A percentile compares a stretch with the other conserved stretches of the same genome.
Evolutionary conservation across 2,797 vertebrate species (phyloP).

Genomic region (Orientallactaga sibirica): DNA sequence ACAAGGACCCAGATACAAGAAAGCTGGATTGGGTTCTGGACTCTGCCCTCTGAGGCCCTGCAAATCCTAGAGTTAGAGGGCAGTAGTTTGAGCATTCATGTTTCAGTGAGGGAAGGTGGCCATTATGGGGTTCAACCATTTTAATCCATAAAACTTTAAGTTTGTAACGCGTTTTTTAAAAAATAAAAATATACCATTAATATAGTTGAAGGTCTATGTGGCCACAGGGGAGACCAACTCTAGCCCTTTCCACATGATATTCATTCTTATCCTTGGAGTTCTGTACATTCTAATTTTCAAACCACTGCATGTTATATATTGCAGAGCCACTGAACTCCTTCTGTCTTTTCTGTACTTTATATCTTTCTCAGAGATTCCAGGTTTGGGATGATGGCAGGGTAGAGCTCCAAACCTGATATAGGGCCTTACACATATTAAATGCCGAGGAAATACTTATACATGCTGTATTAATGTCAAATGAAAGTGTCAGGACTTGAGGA

Average conservation of each 20-base stretch:
- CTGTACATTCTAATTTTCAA: not conserved
- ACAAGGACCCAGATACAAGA: not conserved
- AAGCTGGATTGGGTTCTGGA: not conserved
- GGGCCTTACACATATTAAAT: not conserved
- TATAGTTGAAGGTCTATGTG: not conserved
- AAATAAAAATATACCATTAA: not conserved
- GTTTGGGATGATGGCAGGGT: not conserved
- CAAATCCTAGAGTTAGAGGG: not conserved
- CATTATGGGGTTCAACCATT: not conserved
- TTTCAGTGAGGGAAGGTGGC: not conserved
- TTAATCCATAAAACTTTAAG: conserved; percentile 29
- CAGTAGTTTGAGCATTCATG: not conserved
- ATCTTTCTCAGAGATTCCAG: not conserved
- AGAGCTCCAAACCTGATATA: not conserved
- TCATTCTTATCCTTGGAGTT: not conserved
- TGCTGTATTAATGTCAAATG: not conserved
- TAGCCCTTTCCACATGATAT: rapidly evolving
- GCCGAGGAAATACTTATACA: rapidly evolving
- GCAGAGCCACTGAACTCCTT: not conserved
- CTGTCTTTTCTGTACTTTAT: not conserved
- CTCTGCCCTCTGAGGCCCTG: not conserved
- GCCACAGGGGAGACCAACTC: not conserved
- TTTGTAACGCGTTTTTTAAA: not conserved
- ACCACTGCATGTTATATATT: too few species aligned
- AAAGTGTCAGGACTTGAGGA: not conserved